Percentiles rank a stretch among this genome's conserved stretches.
Evolutionary conservation across 2,797 vertebrate species (phyloP).

Genomic region (Melopsittacus undulatus): DNA sequence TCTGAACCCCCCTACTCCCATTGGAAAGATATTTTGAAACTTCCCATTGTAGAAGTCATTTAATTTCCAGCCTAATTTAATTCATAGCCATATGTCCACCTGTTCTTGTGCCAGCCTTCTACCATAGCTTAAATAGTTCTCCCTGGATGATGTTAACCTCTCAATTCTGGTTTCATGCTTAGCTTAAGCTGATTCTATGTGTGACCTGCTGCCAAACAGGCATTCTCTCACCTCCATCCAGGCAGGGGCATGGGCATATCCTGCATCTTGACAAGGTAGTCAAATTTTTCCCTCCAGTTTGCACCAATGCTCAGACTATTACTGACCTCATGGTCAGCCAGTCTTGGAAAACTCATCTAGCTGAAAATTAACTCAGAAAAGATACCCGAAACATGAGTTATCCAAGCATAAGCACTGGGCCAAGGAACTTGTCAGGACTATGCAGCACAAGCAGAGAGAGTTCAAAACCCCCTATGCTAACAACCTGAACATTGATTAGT

Average conservation of each 20-base stretch:
- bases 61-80: slow-evolving; percentile 35
- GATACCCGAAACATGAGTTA: neutral
- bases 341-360: neutral
- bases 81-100: neutral
- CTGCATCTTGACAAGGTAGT: neutral
- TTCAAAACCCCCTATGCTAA: neutral
- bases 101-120: neutral
- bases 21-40: slow-evolving; percentile 10
- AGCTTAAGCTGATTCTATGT: neutral
- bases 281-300: neutral
- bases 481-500: neutral
- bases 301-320: fast-evolving
- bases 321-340: neutral
- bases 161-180: neutral
- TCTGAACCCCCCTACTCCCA: neutral
- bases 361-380: neutral
- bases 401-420: neutral
- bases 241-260: fast-evolving
- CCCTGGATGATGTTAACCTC: neutral
- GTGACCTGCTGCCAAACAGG: neutral
- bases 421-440: neutral
- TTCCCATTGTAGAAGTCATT: neutral
- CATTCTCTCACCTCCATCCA: neutral
- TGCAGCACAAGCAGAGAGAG: neutral
- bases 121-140: neutral